phyloP scores from a whole-genome alignment of 2,797 vertebrate genomes.

The Pempheris klunzingeri region DNA sequence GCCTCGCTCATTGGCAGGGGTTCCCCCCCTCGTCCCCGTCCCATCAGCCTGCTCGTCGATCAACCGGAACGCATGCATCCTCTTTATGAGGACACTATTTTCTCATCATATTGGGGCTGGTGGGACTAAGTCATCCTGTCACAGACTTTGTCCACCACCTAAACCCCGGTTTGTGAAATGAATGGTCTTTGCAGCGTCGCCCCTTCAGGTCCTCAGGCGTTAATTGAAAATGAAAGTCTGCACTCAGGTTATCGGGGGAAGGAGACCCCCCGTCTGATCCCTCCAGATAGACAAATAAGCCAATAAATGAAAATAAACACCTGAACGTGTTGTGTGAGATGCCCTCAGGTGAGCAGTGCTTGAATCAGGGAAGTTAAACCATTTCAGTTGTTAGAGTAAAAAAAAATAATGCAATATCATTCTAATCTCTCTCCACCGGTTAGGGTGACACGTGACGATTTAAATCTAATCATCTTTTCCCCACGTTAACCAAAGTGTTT shows the following conservation, averaged over 20 bases:
- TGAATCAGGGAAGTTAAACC: too few species aligned
- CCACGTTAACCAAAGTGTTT: too few species aligned
- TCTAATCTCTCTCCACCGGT: too few species aligned
- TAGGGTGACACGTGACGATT: too few species aligned
- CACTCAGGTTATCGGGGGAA: not conserved
- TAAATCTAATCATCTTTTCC: too few species aligned
- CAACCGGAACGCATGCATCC: not conserved
- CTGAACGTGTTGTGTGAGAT: not conserved
- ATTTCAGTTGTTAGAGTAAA: too few species aligned
- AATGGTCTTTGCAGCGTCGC: not conserved
- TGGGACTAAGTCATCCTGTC: conserved; percentile 5
- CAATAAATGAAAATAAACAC: not conserved
- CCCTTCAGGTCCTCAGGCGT: not conserved
- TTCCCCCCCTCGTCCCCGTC: conserved; percentile 18
- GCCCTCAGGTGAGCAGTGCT: not conserved
- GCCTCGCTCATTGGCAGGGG: conserved; percentile 36
- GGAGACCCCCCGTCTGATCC: not conserved
- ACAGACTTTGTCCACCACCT: not conserved
- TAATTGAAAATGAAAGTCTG: not conserved
- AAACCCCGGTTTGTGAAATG: not conserved
- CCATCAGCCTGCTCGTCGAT: conserved; percentile 42
- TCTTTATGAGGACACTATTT: conserved; percentile 1
- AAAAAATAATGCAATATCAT: too few species aligned
- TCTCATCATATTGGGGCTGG: not conserved
- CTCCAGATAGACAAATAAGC: not conserved